These are phyloP conservation scores for Cydia strobilella DNA, from an alignment of 1,140 invertebrate genomes.

Conservation along the genomic window DNA sequence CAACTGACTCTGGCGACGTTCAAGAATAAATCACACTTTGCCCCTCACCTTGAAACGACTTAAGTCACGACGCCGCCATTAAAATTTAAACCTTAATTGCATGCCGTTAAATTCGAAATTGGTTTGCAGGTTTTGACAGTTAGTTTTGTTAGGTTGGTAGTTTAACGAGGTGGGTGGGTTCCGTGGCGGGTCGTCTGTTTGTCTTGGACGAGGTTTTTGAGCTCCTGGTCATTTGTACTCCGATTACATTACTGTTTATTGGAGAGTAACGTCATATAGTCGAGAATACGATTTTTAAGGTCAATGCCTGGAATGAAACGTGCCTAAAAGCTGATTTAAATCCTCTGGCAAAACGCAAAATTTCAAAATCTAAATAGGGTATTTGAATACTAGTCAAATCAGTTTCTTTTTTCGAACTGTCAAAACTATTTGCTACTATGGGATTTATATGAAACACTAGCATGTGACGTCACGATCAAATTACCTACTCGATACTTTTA, in stretches of 20 bases:
- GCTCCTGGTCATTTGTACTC: constrained; percentile 30
- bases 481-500: too few relatives aligned
- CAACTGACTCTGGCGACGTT: constrained; percentile 24
- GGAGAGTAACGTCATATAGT: background rate
- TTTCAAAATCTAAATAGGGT: too few relatives aligned
- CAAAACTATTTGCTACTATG: too few relatives aligned
- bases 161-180: constrained; percentile 47
- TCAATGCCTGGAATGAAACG: background rate
- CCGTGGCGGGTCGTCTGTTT: constrained; percentile 23
- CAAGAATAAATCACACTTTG: constrained; percentile 22
- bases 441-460: too few relatives aligned
- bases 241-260: constrained; percentile 25
- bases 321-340: background rate
- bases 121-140: background rate
- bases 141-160: constrained; percentile 6
- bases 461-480: too few relatives aligned
- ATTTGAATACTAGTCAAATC: too few relatives aligned
- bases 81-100: background rate
- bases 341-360: too few relatives aligned
- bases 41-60: background rate
- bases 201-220: constrained; percentile 30
- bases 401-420: too few relatives aligned
- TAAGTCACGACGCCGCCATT: background rate
- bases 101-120: background rate
- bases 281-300: background rate